A percentile compares a stretch with the other conserved stretches of the same genome.
phyloP scores from a whole-genome alignment of 2,888 invertebrate genomes.

The Coelogynopora nodosa region DNA sequence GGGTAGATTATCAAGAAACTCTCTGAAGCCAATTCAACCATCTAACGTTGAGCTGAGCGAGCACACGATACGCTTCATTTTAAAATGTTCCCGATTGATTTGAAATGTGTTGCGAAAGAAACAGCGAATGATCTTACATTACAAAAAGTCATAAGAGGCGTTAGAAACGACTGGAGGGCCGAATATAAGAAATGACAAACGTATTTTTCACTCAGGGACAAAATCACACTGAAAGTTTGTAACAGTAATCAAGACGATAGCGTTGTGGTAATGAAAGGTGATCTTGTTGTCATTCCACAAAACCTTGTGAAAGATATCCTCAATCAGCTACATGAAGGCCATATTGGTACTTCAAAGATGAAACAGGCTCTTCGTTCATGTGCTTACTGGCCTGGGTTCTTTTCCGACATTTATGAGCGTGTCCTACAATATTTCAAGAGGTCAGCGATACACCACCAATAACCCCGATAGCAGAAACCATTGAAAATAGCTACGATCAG shows the following conservation, averaged over 20 bases:
- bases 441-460: background rate
- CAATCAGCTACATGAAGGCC: background rate
- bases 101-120: background rate
- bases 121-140: background rate
- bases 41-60: background rate
- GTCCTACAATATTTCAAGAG: background rate
- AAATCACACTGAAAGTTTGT: background rate
- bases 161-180: background rate
- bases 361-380: background rate
- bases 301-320: background rate
- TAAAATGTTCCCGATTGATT: slow-evolving; percentile 3
- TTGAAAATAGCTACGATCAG: background rate
- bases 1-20: slow-evolving; percentile 8
- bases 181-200: background rate
- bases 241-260: background rate
- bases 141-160: background rate
- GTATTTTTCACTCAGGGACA: background rate
- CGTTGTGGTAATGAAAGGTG: background rate
- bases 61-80: background rate
- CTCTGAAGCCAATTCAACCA: background rate
- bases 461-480: background rate
- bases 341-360: background rate
- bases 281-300: background rate
- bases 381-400: background rate
- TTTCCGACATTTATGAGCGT: background rate